Conservation (phyloP, 1,140 invertebrate species). For the Eciton burchellii region DNA sequence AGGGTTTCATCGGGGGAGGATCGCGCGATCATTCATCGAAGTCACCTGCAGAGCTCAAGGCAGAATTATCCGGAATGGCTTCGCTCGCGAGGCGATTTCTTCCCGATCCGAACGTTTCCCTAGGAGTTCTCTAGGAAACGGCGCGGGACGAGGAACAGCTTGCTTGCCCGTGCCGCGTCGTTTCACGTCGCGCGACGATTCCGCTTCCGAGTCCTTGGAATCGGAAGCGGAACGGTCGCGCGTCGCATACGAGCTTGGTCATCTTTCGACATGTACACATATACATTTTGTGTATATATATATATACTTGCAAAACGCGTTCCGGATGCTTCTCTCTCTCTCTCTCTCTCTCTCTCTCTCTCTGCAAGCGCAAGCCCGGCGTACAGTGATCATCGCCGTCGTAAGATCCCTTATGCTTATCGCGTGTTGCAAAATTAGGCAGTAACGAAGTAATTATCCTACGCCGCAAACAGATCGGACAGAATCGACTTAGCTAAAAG, state of each 20-base stretch:
- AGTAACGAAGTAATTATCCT: constrained; percentile 63
- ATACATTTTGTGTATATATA: no score
- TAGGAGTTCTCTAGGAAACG: constrained; percentile 48
- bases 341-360: constrained; percentile 32
- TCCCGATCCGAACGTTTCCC: constrained; percentile 31
- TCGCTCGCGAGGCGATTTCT: constrained; percentile 29
- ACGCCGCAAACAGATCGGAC: constrained; percentile 70
- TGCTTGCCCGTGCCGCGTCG: constrained; percentile 61
- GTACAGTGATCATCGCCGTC: constrained; percentile 39
- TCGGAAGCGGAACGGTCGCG: constrained; percentile 67
- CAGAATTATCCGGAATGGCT: constrained; percentile 34
- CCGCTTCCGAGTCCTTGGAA: constrained; percentile 67
- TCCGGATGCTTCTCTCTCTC: constrained; percentile 27
- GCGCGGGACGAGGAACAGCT: constrained; percentile 51
- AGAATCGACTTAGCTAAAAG: constrained; percentile 66
- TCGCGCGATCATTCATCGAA: constrained; percentile 19
- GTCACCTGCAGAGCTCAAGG: constrained; percentile 33
- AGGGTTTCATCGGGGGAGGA: constrained; percentile 27
- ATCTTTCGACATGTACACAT: constrained; percentile 27
- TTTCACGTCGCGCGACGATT: constrained; percentile 55
- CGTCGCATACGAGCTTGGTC: constrained; percentile 12
- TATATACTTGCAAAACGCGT: constrained; percentile 29
- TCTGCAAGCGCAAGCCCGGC: constrained; percentile 23
- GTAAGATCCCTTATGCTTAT: constrained; percentile 47
- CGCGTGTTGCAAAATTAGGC: constrained; percentile 70